These are phyloP conservation scores for Leucopsar rothschildi DNA, from an alignment of 2,113 vertebrate genomes.

Conservation along the genomic window DNA sequence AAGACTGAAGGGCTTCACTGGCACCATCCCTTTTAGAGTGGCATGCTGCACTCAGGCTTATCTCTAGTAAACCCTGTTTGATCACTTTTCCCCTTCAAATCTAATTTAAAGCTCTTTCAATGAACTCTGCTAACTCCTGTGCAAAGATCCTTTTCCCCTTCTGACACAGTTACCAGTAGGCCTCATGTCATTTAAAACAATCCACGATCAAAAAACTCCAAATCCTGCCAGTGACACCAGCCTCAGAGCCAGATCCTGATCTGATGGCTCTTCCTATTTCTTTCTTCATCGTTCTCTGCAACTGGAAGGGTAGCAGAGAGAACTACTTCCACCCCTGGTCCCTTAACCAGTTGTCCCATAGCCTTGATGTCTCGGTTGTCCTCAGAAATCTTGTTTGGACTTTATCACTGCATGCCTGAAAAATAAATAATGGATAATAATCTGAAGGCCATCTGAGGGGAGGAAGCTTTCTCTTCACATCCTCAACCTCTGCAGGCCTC, in stretches of 20 bases:
- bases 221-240: background rate
- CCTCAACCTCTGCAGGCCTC: background rate
- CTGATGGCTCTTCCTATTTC: background rate
- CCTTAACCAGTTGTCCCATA: background rate
- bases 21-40: background rate
- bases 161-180: background rate
- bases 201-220: background rate
- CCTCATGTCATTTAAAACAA: background rate
- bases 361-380: background rate
- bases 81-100: background rate
- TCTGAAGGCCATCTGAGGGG: background rate
- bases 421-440: background rate
- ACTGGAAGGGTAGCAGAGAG: background rate
- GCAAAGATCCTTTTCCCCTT: background rate
- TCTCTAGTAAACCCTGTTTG: background rate
- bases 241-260: background rate
- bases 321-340: background rate
- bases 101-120: background rate
- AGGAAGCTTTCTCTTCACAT: background rate
- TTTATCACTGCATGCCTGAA: background rate
- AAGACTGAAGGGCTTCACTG: background rate
- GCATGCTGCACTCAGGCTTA: background rate
- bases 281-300: background rate
- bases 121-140: background rate
- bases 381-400: background rate